These are phyloP conservation scores for Artibeus lituratus DNA, from an alignment of 2,797 vertebrate species.

Conservation along the genomic window DNA sequence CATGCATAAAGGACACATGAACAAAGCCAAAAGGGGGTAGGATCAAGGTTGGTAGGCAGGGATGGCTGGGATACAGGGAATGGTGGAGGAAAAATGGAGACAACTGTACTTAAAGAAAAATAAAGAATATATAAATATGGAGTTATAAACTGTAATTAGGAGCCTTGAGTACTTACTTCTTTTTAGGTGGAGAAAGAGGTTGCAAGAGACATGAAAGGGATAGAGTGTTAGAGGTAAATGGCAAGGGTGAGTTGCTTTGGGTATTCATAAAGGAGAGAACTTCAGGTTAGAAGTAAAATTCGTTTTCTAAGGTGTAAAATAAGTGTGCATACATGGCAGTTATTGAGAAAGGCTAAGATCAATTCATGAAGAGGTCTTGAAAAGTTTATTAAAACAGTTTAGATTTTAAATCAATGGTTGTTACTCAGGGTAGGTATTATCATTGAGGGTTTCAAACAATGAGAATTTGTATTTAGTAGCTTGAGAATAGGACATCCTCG, in stretches of 20 bases:
- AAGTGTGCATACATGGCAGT: background rate
- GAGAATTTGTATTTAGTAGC: background rate
- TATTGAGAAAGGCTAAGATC: accelerated
- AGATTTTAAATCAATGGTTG: background rate
- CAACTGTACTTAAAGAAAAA: no score
- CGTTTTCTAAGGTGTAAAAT: accelerated
- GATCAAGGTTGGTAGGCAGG: no score
- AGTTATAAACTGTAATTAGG: background rate
- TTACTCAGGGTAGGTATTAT: background rate
- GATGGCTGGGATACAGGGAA: no score
- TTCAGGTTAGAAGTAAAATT: background rate
- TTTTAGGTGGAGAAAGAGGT: background rate
- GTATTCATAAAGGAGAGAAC: background rate
- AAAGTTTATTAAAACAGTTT: background rate
- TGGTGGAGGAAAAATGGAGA: no score
- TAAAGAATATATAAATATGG: background rate
- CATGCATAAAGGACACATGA: no score
- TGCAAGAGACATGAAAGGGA: background rate
- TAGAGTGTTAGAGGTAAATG: background rate
- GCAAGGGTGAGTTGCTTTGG: background rate
- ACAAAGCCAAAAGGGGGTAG: no score
- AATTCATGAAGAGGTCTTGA: background rate
- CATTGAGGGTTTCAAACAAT: background rate
- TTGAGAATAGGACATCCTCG: background rate
- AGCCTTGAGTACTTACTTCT: background rate